A percentile compares a stretch with the other conserved stretches of the same genome.
phyloP scores from a whole-genome alignment of 2,113 vertebrate genomes.

The Illadopsis cleaveri region DNA sequence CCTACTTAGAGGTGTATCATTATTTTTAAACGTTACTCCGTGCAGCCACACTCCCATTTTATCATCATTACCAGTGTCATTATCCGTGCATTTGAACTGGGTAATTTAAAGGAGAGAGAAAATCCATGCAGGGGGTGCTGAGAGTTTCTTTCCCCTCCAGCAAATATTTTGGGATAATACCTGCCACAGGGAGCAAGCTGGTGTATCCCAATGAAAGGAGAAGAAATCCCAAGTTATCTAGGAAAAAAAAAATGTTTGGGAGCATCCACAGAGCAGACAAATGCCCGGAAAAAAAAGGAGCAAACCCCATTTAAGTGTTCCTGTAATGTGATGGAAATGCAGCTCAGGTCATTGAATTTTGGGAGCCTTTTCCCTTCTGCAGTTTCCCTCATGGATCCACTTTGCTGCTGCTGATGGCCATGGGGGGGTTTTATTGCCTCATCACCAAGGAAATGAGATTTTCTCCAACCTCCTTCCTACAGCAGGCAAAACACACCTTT shows the following conservation, averaged over 20 bases:
- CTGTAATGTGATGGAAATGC: neutral
- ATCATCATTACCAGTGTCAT: conserved; percentile 19
- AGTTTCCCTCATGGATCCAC: neutral
- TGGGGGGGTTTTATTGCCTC: neutral
- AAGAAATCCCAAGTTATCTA: neutral
- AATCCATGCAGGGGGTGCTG: neutral
- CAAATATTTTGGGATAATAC: conserved; percentile 11
- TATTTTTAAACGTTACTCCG: conserved; percentile 47
- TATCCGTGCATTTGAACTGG: neutral
- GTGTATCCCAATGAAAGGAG: neutral
- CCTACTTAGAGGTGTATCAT: conserved; percentile 43
- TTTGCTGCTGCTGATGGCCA: neutral
- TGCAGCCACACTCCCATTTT: conserved; percentile 8
- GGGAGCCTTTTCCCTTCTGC: neutral
- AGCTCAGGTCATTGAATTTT: neutral
- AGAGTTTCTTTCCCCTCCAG: neutral
- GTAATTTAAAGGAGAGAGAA: conserved; percentile 15
- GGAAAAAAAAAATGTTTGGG: neutral
- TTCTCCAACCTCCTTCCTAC: neutral
- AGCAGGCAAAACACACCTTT: neutral
- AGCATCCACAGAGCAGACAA: neutral
- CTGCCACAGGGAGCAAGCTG: neutral
- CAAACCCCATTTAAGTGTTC: neutral
- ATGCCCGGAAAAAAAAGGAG: neutral
- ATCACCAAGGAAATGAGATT: neutral